Conservation (phyloP, 2,113 vertebrate genomes). For the Condylura cristata region DNA sequence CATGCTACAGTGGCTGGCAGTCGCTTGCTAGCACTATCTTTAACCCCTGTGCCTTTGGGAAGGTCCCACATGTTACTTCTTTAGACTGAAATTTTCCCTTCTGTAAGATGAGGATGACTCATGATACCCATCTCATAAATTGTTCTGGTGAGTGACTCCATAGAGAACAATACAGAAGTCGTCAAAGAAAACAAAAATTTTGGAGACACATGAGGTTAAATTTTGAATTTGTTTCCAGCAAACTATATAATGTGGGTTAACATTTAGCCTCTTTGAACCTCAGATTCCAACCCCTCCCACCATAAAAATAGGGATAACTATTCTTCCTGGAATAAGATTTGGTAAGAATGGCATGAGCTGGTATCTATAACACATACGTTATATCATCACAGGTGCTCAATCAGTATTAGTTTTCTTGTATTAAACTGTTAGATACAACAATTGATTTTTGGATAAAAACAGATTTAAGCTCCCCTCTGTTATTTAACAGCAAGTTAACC, state of each 20-base stretch:
- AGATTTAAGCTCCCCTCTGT: neutral
- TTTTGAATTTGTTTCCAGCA: neutral
- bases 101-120: neutral
- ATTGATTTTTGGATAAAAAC: neutral
- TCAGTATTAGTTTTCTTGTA: neutral
- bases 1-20: no score
- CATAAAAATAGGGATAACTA: neutral
- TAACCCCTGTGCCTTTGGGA: no score
- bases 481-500: neutral
- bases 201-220: neutral
- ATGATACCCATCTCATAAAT: neutral
- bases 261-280: neutral
- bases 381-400: neutral
- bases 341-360: neutral
- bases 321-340: constrained; percentile 35
- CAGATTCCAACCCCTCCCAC: neutral
- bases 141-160: neutral
- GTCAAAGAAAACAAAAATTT: neutral
- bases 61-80: neutral
- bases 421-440: neutral
- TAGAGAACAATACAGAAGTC: neutral
- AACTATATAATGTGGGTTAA: neutral
- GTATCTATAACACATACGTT: neutral
- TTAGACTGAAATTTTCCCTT: neutral
- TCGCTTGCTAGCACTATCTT: neutral